Base-by-base conservation (phyloP, 2,113 vertebrate species). In the Eudorcas thomsonii region DNA sequence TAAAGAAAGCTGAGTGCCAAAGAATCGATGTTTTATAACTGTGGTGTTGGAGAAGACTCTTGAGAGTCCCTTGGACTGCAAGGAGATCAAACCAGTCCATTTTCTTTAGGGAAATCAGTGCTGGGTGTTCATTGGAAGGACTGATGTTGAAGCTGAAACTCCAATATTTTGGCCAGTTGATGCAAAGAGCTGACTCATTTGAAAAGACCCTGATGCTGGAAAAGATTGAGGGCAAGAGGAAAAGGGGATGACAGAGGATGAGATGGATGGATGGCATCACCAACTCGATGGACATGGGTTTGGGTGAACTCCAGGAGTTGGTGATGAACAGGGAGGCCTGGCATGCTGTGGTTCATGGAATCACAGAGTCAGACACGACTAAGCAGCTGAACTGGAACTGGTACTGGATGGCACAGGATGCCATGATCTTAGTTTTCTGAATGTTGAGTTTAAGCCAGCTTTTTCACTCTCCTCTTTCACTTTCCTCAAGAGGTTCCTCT, bases 271-370 rank as follows among this genome's bases (percentile, higher is more conserved):
- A 23, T 71, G 19, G 19, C 36, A 71, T 71, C 67, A 71, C n/a
- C 5, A 21, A 71, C 67, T 71, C 0, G 1, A 23, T 39, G n/a
- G 4, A 71, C 9, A 39, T 71, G 67, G 10, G n/a, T 71, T 71
- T 39, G 2, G 10, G 10, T 71, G 10, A 39, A 71, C n/a, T 71
- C 19, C 10, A 21, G 10, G 19, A 39, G 5, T 23, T 71, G 67
- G n/a, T 71, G n/a, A 71, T 71, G 67, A 36, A 39, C 10, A 71
- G 67, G n/a, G 19, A 71, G n/a, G 4, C n/a, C 19, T 71, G 67
- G 67, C 0, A 0, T 39, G 67, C 67, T 71, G 62, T 0, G 5
- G n/a, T 39, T 71, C 67, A 12, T 6, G n/a, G 19, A 11, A 12
- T 71, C n/a, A 3, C n/a, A 39, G 67, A 39, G n/a, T 71, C 10